Conservation (phyloP, 2,888 invertebrate genomes). For the Tipula confusa region DNA sequence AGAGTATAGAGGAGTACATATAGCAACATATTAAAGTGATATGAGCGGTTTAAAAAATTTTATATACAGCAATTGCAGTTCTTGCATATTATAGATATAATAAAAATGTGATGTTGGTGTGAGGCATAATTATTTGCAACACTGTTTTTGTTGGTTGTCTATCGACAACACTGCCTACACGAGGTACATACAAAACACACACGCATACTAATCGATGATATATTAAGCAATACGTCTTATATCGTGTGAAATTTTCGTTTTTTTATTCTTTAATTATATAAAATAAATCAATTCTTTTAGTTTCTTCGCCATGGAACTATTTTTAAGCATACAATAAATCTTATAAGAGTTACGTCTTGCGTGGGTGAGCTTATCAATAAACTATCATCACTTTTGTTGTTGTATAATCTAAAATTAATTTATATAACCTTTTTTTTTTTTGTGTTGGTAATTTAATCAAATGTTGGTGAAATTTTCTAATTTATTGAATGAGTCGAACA, state of each 20-base stretch:
- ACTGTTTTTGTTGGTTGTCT: not conserved
- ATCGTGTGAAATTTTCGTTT: constrained; percentile 13
- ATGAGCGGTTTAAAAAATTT: not conserved
- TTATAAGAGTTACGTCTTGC: not conserved
- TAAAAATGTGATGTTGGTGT: too few species aligned
- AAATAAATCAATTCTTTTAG: not conserved
- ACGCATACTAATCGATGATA: not conserved
- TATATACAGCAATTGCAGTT: not conserved
- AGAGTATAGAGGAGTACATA: not conserved
- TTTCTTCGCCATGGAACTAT: not conserved
- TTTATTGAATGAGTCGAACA: not conserved
- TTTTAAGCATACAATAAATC: not conserved
- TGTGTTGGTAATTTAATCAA: not conserved
- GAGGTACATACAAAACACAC: too few species aligned
- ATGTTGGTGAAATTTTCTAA: not conserved
- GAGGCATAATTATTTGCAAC: not conserved
- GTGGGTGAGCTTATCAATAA: not conserved
- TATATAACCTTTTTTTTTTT: not conserved
- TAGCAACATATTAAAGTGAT: not conserved
- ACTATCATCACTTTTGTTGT: not conserved
- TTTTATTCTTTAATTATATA: not conserved
- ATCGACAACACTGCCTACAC: not conserved
- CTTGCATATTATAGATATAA: not conserved
- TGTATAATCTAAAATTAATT: not conserved
- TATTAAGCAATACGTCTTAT: not conserved